Evolutionary conservation across 1,140 invertebrate genomes (phyloP), one percentile per base, ranked within the genome.

Genomic region (Bombus confusus): DNA sequence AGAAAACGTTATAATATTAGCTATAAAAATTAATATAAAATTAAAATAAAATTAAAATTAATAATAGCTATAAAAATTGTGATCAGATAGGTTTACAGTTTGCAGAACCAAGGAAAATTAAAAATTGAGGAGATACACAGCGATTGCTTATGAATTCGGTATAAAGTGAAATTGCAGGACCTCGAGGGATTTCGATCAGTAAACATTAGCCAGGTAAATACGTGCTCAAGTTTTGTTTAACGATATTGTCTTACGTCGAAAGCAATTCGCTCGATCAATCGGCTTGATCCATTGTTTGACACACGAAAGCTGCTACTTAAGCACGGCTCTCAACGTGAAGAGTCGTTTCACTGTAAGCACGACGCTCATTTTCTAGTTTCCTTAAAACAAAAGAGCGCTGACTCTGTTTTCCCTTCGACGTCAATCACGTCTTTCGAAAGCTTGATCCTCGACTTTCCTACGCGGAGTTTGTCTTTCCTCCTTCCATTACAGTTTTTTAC

Each of bases 201-300:
- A 90, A 90, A 90, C 74, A 90, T 75, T 81, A 62, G 31, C 18
- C 76, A 64, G 76, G 41, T 87, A 52, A 52, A 52, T 52, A 90
- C 86, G 83, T 90, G 89, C 86, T 83, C 86, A 83, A 90, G 83
- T 77, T 52, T 73, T 84, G 80, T 90, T 90, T 76, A 43, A 34
- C 74, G 72, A 88, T 88, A 86, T 80, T 84, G 76, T 77, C 57
- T 89, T 87, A 88, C 83, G 47, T 72, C 47, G 59, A 88, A 88
- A 90, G 78, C 86, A 90, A 90, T 87, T 90, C 52, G 85, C 87
- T 80, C 72, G 75, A 90, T 88, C 89, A 90, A 88, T 90, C 83
- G 69, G n/a, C 22, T 9, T 64, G 62, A 86, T 81, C 80, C 69
- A 88, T 90, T 90, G 89, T 90, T 90, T 86, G 76, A 90, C 86